Percentiles rank a stretch among this genome's conserved stretches.
These are phyloP conservation scores for Adelosebastes latens DNA, from an alignment of 2,797 vertebrate species.

Conservation along the genomic window DNA sequence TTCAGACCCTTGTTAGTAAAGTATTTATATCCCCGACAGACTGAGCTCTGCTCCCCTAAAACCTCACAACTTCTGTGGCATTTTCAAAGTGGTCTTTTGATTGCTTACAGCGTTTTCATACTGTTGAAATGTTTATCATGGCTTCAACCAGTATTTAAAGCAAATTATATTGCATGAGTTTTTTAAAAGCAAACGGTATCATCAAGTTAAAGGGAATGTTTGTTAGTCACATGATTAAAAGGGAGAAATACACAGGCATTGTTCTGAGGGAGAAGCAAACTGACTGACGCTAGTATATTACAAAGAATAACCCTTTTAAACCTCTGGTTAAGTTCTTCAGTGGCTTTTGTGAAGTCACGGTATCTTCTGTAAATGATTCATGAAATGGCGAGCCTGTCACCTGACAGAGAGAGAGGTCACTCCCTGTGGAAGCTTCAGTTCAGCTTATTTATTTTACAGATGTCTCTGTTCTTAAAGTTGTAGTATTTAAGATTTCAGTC, in stretches of 20 bases:
- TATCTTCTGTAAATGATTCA: slow-evolving; percentile 15
- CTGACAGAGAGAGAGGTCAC: background rate
- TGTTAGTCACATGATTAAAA: slow-evolving; percentile 53
- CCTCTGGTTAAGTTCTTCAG: background rate
- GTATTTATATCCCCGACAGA: slow-evolving; percentile 66
- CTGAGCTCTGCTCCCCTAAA: slow-evolving; percentile 50
- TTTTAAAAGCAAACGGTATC: slow-evolving; percentile 35
- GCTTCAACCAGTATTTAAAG: slow-evolving; percentile 58
- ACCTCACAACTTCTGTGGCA: slow-evolving; percentile 45
- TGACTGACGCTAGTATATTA: background rate
- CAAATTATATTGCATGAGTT: slow-evolving; percentile 57
- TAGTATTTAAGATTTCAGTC: background rate
- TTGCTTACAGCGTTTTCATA: slow-evolving; percentile 41
- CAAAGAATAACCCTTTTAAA: slow-evolving; percentile 5
- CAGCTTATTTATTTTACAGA: slow-evolving; percentile 10
- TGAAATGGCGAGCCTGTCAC: background rate
- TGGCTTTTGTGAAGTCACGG: slow-evolving; percentile 14
- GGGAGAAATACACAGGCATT: slow-evolving; percentile 57
- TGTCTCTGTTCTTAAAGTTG: background rate
- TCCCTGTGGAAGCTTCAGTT: slow-evolving; percentile 8
- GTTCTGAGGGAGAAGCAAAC: slow-evolving; percentile 31
- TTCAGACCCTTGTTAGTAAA: slow-evolving; percentile 54
- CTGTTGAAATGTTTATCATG: slow-evolving; percentile 49
- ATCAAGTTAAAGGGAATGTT: slow-evolving; percentile 69
- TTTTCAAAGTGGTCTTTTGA: slow-evolving; percentile 37